Evolutionary conservation across 1,140 invertebrate genomes (phyloP).

Genomic region (Lutraria rhynchaena): DNA sequence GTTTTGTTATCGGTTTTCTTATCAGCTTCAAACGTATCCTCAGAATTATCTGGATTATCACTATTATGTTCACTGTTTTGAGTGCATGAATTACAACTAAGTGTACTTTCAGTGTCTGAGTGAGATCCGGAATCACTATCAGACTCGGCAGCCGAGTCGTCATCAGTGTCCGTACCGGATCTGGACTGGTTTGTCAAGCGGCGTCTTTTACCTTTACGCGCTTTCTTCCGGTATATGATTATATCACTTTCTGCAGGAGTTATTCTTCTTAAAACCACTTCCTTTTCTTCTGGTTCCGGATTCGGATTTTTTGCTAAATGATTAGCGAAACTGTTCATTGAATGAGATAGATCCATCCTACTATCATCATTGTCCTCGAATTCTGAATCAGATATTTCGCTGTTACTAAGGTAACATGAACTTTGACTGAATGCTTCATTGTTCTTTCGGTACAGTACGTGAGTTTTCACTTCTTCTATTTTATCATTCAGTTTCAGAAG

Average conservation of each 20-base stretch:
- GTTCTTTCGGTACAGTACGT: conserved; percentile 15
- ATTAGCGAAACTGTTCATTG: neutral
- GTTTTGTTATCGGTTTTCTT: conserved; percentile 26
- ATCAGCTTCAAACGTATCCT: neutral
- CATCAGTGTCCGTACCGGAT: conserved; percentile 17
- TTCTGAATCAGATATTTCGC: conserved; percentile 39
- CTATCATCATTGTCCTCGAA: conserved; percentile 47
- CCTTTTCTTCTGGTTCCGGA: neutral
- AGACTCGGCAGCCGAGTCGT: neutral
- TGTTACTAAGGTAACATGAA: conserved; percentile 29
- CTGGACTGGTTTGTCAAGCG: neutral
- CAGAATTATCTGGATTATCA: neutral
- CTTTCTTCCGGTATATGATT: conserved; percentile 51
- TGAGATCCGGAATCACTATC: neutral
- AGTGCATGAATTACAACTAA: conserved; percentile 35
- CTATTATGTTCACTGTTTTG: neutral
- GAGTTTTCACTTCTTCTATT: conserved; percentile 52
- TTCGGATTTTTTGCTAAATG: neutral
- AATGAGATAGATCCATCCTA: conserved; percentile 23
- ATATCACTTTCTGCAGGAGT: conserved; percentile 23
- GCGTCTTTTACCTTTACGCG: neutral
- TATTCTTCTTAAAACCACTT: conserved; percentile 11
- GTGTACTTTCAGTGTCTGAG: conserved; percentile 49
- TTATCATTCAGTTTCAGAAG: conserved; percentile 55
- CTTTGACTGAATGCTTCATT: conserved; percentile 26